Evolutionary conservation across 2,113 vertebrate species (phyloP).

Genomic region (Gymnobelideus leadbeateri): DNA sequence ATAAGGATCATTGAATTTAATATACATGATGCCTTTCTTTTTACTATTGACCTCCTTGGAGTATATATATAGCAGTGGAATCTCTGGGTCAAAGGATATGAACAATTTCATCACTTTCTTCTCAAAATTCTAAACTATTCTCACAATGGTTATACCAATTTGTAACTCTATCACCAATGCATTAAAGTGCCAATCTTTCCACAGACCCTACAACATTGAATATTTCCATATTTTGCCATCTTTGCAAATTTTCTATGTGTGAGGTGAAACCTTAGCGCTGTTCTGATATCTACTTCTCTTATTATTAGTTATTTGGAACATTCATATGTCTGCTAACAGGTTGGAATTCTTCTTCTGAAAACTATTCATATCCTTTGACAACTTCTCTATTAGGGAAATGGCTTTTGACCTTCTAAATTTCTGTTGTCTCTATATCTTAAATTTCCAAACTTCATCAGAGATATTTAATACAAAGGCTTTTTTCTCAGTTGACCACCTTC

Average conservation of each 20-base stretch:
- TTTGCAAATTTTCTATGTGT: not conserved
- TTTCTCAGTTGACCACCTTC: not conserved
- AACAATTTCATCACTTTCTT: not conserved
- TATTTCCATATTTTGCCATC: not conserved
- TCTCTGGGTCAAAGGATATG: not conserved
- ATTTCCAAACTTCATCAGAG: not conserved
- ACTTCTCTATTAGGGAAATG: not conserved
- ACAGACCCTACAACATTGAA: not conserved
- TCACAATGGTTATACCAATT: not conserved
- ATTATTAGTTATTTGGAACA: not conserved
- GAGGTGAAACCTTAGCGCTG: not conserved
- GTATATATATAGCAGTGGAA: not conserved
- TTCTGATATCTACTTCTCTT: not conserved
- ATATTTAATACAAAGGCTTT: not conserved
- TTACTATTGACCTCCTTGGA: not conserved
- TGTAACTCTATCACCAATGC: not conserved
- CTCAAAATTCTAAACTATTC: not conserved
- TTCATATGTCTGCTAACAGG: not conserved
- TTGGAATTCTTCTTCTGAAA: not conserved
- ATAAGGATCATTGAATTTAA: not conserved
- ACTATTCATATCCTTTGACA: not conserved
- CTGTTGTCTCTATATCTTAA: not conserved
- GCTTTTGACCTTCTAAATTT: not conserved
- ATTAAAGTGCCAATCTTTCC: not conserved
- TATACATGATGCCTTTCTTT: not conserved